Conservation (phyloP, 2,888 invertebrate species). For the Acronicta aceris region DNA sequence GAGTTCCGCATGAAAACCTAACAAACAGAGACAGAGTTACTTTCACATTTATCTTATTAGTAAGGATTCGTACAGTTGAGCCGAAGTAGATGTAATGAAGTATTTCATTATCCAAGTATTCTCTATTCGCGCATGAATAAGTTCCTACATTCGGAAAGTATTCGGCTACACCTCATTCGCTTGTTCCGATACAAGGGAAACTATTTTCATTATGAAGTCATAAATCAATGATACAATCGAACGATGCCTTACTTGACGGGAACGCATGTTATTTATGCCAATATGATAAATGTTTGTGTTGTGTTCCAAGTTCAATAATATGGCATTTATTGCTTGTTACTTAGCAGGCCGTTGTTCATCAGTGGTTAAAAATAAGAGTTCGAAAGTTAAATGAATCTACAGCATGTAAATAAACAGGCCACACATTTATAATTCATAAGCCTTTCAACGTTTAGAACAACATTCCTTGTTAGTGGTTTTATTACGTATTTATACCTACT, state of each 20-base stretch:
- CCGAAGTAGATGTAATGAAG: slow-evolving; percentile 44
- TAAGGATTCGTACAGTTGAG: slow-evolving; percentile 23
- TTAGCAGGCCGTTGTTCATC: slow-evolving; percentile 20
- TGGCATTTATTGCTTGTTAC: slow-evolving; percentile 50
- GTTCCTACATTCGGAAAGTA: slow-evolving; percentile 66
- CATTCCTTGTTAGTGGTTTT: slow-evolving; percentile 27
- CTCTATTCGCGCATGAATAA: slow-evolving; percentile 63
- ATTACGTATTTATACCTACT: background rate
- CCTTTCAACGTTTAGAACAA: slow-evolving; percentile 30
- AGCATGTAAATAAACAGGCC: slow-evolving; percentile 18
- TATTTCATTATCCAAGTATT: slow-evolving; percentile 70
- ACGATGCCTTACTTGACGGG: slow-evolving; percentile 77
- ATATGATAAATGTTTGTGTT: slow-evolving; percentile 75
- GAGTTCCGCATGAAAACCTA: no score
- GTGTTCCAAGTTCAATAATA: slow-evolving; percentile 57
- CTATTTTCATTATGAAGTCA: slow-evolving; percentile 86
- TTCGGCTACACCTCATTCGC: slow-evolving; percentile 60
- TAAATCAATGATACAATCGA: slow-evolving; percentile 85
- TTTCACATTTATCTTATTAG: no score
- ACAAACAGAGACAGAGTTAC: no score
- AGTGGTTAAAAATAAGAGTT: slow-evolving; percentile 21
- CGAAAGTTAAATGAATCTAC: slow-evolving; percentile 30
- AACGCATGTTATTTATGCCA: slow-evolving; percentile 80
- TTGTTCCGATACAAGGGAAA: slow-evolving; percentile 70
- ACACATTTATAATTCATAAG: slow-evolving; percentile 35